phyloP scores from a whole-genome alignment of 2,888 invertebrate species.

The Gari tellinella region DNA sequence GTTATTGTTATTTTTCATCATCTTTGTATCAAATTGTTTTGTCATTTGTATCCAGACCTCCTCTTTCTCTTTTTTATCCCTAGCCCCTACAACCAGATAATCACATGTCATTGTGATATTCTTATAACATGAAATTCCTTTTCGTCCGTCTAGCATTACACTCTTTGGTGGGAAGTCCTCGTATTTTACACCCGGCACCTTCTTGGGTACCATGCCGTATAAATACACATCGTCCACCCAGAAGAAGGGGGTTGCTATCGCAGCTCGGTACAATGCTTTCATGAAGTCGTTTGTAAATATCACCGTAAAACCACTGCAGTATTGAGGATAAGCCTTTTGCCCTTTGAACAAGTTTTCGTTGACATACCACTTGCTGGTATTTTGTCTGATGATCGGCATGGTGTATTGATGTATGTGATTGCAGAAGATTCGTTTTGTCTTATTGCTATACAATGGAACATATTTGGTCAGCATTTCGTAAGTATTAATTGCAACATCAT shows the following conservation, averaged over 20 bases:
- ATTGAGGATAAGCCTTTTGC: constrained; percentile 47
- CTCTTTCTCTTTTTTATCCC: constrained; percentile 15
- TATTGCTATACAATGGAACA: constrained; percentile 28
- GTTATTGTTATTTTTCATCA: neutral
- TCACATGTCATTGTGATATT: constrained; percentile 44
- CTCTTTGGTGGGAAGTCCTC: constrained; percentile 26
- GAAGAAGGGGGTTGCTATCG: constrained; percentile 54
- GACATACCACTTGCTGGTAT: constrained; percentile 50
- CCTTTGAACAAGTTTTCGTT: constrained; percentile 42
- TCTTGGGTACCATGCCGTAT: constrained; percentile 48
- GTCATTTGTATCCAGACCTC: constrained; percentile 52
- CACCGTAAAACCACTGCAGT: constrained; percentile 58
- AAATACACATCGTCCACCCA: constrained; percentile 61
- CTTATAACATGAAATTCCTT: constrained; percentile 36
- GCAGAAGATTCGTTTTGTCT: constrained; percentile 50
- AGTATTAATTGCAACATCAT: constrained; percentile 70
- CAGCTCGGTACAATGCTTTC: constrained; percentile 46
- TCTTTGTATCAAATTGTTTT: constrained; percentile 11
- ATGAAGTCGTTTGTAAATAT: constrained; percentile 53
- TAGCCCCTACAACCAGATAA: constrained; percentile 39
- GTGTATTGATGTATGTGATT: constrained; percentile 52
- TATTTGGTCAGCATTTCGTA: constrained; percentile 38
- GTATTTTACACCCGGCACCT: constrained; percentile 46
- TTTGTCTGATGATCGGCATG: constrained; percentile 49
- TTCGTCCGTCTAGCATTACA: constrained; percentile 18